Percentiles rank a stretch among this genome's conserved stretches.
phyloP scores from a whole-genome alignment of 2,888 invertebrate species.

The Dolichomitus sp. region DNA sequence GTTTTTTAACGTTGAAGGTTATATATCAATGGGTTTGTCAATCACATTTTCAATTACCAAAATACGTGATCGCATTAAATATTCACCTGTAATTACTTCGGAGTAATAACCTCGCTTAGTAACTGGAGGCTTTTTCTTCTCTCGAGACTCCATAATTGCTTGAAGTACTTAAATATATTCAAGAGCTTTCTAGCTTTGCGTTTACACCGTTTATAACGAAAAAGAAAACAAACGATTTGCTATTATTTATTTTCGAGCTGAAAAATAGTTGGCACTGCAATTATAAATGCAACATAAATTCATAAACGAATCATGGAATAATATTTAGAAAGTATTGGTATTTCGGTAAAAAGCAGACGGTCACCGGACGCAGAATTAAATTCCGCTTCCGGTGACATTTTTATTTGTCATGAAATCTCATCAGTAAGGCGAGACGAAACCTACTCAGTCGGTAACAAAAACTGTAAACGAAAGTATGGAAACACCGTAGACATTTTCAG shows the following conservation, averaged over 20 bases:
- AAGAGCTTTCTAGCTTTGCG: neutral
- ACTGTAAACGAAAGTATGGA: too few species aligned
- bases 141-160: conserved; percentile 43
- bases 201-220: neutral
- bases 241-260: neutral
- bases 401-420: too few species aligned
- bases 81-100: conserved; percentile 88
- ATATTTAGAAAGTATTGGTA: too few species aligned
- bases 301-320: too few species aligned
- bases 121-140: conserved; percentile 33
- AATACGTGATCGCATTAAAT: conserved; percentile 82
- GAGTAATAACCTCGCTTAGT: conserved; percentile 89
- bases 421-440: too few species aligned
- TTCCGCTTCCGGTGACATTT: too few species aligned
- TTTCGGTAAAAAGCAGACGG: too few species aligned
- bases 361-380: too few species aligned
- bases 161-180: neutral
- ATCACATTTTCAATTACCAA: neutral
- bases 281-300: neutral
- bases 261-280: neutral
- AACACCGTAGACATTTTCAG: too few species aligned
- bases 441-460: too few species aligned
- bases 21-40: conserved; percentile 86
- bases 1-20: conserved; percentile 73
- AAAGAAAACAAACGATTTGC: neutral